Evolutionary conservation across 1,140 invertebrate genomes (phyloP).

Genomic region (Metopolophium dirhodum): DNA sequence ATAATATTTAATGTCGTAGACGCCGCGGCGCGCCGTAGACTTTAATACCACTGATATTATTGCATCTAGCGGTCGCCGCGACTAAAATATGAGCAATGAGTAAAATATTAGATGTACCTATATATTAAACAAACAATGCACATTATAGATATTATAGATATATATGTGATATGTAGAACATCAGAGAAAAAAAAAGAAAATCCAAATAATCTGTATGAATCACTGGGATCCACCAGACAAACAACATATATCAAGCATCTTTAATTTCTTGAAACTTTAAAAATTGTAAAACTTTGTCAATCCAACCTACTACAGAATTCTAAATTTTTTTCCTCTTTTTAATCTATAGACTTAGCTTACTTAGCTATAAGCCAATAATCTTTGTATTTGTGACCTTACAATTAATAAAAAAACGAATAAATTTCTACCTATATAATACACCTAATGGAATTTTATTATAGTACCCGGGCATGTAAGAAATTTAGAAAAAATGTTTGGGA

Average conservation of each 20-base stretch:
- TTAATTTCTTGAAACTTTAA: not conserved
- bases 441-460: too few relatives aligned
- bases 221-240: not conserved
- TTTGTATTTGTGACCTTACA: not conserved
- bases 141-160: too few relatives aligned
- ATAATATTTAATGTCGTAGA: not conserved
- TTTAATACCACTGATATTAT: not conserved
- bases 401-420: not conserved
- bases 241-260: not conserved
- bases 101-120: not conserved
- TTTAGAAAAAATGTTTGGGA: too few relatives aligned
- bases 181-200: not conserved
- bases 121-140: too few relatives aligned
- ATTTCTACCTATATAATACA: not conserved
- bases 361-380: not conserved
- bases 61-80: too few relatives aligned
- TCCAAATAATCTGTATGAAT: not conserved
- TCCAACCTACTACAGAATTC: not conserved
- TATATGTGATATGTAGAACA: not conserved
- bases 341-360: too few relatives aligned
- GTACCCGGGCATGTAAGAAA: too few relatives aligned
- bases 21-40: not conserved
- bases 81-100: not conserved
- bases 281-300: not conserved
- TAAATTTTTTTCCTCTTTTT: too few relatives aligned